Conservation (phyloP, 2,113 vertebrate genomes). For the Coturnix japonica region DNA sequence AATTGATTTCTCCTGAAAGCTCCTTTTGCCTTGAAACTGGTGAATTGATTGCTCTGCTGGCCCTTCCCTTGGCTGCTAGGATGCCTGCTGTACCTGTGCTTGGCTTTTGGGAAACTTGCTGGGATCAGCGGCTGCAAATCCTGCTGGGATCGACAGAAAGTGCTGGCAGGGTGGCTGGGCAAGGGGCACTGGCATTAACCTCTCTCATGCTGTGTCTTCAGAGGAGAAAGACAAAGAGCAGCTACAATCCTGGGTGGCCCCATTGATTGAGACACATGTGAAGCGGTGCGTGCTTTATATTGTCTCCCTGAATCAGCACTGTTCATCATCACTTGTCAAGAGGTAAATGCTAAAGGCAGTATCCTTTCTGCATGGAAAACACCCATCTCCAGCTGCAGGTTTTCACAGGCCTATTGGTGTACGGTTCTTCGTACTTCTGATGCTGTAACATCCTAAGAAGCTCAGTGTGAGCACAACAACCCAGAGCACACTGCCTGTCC, state of each 20-base stretch:
- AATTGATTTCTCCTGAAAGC: slow-evolving; percentile 8
- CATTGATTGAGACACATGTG: neutral
- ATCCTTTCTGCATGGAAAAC: neutral
- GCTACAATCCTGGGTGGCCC: slow-evolving; percentile 32
- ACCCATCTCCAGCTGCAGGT: neutral
- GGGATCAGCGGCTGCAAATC: neutral
- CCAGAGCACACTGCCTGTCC: rapidly evolving
- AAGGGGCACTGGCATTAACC: neutral
- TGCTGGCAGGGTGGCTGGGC: neutral
- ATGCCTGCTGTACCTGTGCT: rapidly evolving
- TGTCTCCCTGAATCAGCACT: neutral
- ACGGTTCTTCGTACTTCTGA: neutral
- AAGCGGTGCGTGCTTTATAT: neutral
- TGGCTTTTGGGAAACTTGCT: neutral
- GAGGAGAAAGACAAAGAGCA: neutral
- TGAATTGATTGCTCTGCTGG: neutral
- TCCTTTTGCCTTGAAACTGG: neutral
- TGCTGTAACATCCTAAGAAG: neutral
- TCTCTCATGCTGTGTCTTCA: neutral
- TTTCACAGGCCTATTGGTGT: neutral
- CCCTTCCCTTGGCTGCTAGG: neutral
- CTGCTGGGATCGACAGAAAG: neutral
- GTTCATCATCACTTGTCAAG: slow-evolving; percentile 26
- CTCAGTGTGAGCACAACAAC: rapidly evolving
- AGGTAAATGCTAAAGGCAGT: neutral